Percentiles rank a stretch among this genome's conserved stretches.
Evolutionary conservation across 1,140 invertebrate genomes (phyloP).

Genomic region (Coboldia fuscipes): DNA sequence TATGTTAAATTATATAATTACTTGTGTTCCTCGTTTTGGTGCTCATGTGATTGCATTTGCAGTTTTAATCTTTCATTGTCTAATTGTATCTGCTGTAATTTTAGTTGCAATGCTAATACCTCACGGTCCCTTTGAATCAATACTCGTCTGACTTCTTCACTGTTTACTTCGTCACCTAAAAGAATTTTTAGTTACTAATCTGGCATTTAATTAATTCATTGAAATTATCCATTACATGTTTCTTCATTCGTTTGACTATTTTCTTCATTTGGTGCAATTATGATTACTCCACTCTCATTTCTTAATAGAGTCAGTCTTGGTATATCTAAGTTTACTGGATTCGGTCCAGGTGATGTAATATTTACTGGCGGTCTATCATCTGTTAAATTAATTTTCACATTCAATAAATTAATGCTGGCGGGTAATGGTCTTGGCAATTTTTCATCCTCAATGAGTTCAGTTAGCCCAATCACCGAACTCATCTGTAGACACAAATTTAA

Average conservation of each 20-base stretch:
- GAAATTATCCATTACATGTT: too few species aligned
- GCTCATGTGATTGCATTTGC: slow-evolving; percentile 32
- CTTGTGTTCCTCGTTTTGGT: slow-evolving; percentile 37
- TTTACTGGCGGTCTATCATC: slow-evolving; percentile 64
- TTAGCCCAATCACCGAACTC: slow-evolving; percentile 54
- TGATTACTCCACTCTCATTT: slow-evolving; percentile 43
- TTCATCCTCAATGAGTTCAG: slow-evolving; percentile 72
- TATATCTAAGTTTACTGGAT: slow-evolving; percentile 57
- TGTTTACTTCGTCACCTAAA: too few species aligned
- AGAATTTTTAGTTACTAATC: too few species aligned
- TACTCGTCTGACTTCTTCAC: too few species aligned
- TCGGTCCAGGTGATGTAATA: slow-evolving; percentile 58
- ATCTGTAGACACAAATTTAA: slow-evolving; percentile 49
- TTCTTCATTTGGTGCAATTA: slow-evolving; percentile 33
- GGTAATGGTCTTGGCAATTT: slow-evolving; percentile 55
- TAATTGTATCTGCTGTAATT: slow-evolving; percentile 26
- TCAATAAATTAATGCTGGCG: slow-evolving; percentile 36
- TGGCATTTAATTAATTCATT: too few species aligned
- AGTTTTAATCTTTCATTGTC: slow-evolving; percentile 42
- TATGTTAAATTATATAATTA: slow-evolving; percentile 9
- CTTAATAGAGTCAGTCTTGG: slow-evolving; percentile 41
- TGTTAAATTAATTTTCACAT: slow-evolving; percentile 40
- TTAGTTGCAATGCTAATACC: slow-evolving; percentile 24
- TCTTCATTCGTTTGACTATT: background rate
- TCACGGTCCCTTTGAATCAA: slow-evolving; percentile 24